Evolutionary conservation across 1,140 invertebrate genomes (phyloP).

Genomic region (Steinernema khuongi): DNA sequence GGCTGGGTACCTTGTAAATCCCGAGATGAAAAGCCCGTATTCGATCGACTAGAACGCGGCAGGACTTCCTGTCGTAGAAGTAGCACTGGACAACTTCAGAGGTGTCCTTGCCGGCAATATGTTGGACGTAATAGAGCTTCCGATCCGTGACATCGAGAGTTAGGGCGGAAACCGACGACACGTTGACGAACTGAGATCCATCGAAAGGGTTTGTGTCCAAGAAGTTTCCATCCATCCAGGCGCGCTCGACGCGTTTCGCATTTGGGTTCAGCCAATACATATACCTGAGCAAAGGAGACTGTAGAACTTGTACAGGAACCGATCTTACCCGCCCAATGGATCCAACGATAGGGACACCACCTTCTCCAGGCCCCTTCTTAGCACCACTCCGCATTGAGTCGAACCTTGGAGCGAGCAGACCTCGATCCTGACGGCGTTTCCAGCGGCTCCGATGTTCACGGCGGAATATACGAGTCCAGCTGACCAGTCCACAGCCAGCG

Average conservation of each 20-base stretch:
- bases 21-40: conserved; percentile 30
- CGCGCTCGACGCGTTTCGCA: conserved; percentile 38
- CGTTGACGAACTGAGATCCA: conserved; percentile 11
- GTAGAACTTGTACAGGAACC: neutral
- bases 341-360: conserved; percentile 38
- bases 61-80: conserved; percentile 33
- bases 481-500: conserved; percentile 35
- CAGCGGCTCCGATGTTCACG: conserved; percentile 22
- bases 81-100: conserved; percentile 33
- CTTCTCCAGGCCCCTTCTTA: conserved; percentile 34
- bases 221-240: conserved; percentile 42
- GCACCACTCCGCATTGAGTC: conserved; percentile 21
- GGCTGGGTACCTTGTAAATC: conserved; percentile 28
- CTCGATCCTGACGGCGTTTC: conserved; percentile 32
- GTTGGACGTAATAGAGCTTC: conserved; percentile 31
- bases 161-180: conserved; percentile 22
- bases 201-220: conserved; percentile 38
- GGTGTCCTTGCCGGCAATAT: conserved; percentile 7
- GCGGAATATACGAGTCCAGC: conserved; percentile 33
- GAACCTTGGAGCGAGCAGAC: conserved; percentile 21
- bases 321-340: conserved; percentile 37
- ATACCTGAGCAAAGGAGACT: conserved; percentile 29
- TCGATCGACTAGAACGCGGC: conserved; percentile 20
- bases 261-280: conserved; percentile 44
- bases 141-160: conserved; percentile 30